Conservation (phyloP, 2,797 vertebrate species). For the Chanos chanos region DNA sequence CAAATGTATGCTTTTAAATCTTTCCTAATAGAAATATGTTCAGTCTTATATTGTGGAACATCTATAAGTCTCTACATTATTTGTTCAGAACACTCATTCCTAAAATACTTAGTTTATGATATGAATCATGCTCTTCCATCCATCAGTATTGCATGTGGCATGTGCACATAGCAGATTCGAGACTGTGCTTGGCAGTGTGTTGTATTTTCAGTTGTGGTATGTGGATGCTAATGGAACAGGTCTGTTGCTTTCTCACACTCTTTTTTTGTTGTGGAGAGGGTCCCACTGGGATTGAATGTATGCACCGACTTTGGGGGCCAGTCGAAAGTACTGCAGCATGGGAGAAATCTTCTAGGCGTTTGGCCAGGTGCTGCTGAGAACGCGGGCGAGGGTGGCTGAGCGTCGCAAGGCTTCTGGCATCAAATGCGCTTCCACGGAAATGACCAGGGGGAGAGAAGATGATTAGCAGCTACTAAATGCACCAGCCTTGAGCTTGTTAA, state of each 20-base stretch:
- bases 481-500: slow-evolving; percentile 10
- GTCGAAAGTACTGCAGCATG: slow-evolving; percentile 20
- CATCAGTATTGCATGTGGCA: neutral
- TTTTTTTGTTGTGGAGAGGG: slow-evolving; percentile 9
- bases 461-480: slow-evolving; percentile 39
- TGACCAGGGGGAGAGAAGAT: slow-evolving; percentile 18
- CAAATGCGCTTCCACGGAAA: slow-evolving; percentile 24
- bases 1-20: too few species aligned
- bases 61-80: too few species aligned
- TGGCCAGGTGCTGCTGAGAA: slow-evolving; percentile 5
- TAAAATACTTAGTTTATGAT: too few species aligned
- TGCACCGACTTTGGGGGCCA: slow-evolving; percentile 7
- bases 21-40: too few species aligned
- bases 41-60: too few species aligned
- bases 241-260: slow-evolving; percentile 11
- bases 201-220: slow-evolving; percentile 9
- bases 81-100: too few species aligned
- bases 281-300: slow-evolving; percentile 19
- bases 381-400: slow-evolving; percentile 20
- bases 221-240: slow-evolving; percentile 25
- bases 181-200: slow-evolving; percentile 2
- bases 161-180: neutral
- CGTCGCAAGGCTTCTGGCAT: slow-evolving; percentile 22
- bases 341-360: slow-evolving; percentile 21
- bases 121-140: neutral